phyloP scores from a whole-genome alignment of 2,113 vertebrate genomes.

The Myodes glareolus region DNA sequence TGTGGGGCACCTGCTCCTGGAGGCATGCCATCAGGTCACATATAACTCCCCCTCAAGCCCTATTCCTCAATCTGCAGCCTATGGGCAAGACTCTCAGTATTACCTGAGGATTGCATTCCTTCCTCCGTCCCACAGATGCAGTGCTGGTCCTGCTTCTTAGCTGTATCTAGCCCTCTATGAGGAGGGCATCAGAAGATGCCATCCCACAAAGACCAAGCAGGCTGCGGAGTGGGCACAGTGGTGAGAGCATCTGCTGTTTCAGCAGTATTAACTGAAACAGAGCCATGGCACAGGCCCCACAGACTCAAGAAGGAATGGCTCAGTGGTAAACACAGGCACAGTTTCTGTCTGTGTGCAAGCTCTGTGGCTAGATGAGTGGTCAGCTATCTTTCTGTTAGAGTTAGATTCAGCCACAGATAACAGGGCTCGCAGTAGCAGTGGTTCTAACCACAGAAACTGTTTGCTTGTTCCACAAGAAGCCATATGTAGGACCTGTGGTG shows the following conservation, averaged over 20 bases:
- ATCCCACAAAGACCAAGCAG: background rate
- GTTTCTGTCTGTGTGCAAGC: background rate
- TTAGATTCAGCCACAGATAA: constrained; percentile 33
- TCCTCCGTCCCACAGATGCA: background rate
- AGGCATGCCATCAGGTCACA: background rate
- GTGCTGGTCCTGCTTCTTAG: background rate
- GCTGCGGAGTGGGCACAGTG: background rate
- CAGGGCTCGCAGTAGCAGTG: background rate
- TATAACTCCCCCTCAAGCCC: background rate
- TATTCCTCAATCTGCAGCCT: background rate
- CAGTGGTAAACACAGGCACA: constrained; percentile 16
- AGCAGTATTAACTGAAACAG: constrained; percentile 3
- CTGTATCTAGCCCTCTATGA: background rate
- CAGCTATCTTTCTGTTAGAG: constrained; percentile 16
- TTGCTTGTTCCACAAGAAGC: background rate
- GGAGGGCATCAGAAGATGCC: background rate
- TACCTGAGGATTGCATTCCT: too few relatives aligned
- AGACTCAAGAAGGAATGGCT: background rate
- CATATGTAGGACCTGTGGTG: background rate
- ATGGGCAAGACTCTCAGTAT: background rate
- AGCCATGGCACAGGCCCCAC: background rate
- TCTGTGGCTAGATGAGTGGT: constrained; percentile 31
- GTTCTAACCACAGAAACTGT: background rate
- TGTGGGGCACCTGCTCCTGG: background rate
- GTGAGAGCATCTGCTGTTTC: background rate